phyloP scores from a whole-genome alignment of 2,113 vertebrate species.

The Alexandromys fortis region DNA sequence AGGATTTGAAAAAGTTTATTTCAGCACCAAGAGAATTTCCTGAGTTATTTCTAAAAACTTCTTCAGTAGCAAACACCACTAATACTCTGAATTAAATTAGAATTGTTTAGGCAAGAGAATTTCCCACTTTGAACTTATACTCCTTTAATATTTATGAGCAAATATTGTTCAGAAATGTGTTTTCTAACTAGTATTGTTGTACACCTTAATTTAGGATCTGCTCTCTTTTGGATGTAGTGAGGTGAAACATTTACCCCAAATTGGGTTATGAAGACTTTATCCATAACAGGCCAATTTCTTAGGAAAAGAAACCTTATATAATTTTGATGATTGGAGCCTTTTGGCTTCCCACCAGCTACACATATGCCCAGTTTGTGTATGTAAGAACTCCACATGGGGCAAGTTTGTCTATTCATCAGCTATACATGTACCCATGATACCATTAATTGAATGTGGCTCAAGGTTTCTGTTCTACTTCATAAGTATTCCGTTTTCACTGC shows the following conservation, averaged over 20 bases:
- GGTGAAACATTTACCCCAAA: not conserved
- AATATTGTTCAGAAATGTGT: not conserved
- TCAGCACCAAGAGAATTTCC: not conserved
- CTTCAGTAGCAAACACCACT: not conserved
- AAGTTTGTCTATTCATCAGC: not conserved
- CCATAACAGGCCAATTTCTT: not conserved
- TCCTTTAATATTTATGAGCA: not conserved
- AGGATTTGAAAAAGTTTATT: not conserved
- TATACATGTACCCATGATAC: not conserved
- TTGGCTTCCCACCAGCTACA: not conserved
- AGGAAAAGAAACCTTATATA: not conserved
- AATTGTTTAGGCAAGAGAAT: not conserved
- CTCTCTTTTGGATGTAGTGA: constrained; percentile 21
- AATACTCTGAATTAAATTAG: not conserved
- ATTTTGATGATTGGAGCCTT: not conserved
- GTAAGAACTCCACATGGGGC: not conserved
- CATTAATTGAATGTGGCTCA: not conserved
- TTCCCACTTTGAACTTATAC: not conserved
- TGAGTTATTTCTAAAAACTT: not conserved
- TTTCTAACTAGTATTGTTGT: not conserved
- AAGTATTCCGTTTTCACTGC: not conserved
- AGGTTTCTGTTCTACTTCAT: not conserved
- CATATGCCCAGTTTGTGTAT: not conserved
- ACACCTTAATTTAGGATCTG: not conserved
- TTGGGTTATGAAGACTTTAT: not conserved